phyloP scores from a whole-genome alignment of 2,113 vertebrate genomes.

The Erythrocercus mccallii region DNA sequence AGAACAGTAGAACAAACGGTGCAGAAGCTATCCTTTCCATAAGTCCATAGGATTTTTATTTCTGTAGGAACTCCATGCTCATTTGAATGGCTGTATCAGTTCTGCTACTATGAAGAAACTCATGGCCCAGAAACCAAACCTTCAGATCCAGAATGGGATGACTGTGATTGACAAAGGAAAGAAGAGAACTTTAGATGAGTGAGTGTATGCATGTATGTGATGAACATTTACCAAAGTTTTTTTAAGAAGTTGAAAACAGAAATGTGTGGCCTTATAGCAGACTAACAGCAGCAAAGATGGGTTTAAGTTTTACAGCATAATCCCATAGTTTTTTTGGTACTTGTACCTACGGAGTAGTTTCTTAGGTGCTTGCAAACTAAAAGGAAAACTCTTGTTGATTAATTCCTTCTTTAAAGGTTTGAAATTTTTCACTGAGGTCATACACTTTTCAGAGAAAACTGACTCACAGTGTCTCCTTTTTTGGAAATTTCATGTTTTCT shows the following conservation, averaged over 20 bases:
- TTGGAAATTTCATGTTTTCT: background rate
- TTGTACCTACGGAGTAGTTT: background rate
- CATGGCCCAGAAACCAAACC: conserved; percentile 81
- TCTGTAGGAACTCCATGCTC: conserved; percentile 92
- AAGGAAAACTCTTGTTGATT: background rate
- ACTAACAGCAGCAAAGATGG: background rate
- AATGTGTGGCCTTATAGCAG: background rate
- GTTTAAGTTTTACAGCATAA: background rate
- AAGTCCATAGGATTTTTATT: background rate
- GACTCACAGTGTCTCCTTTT: background rate
- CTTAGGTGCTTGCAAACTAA: background rate
- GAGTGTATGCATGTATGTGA: background rate
- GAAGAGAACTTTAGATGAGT: conserved; percentile 89
- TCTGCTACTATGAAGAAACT: conserved; percentile 87
- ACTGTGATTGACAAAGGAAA: conserved; percentile 88
- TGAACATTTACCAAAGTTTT: background rate
- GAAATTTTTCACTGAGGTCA: background rate
- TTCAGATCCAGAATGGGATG: conserved; percentile 84
- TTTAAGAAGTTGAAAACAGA: background rate
- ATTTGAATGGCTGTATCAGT: conserved; percentile 94
- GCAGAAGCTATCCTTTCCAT: background rate
- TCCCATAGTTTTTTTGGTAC: background rate
- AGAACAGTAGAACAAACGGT: too few species aligned
- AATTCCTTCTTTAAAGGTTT: background rate
- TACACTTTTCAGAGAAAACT: background rate